phyloP scores from a whole-genome alignment of 1,140 invertebrate species.

The Pseudomyrmex sp. region DNA sequence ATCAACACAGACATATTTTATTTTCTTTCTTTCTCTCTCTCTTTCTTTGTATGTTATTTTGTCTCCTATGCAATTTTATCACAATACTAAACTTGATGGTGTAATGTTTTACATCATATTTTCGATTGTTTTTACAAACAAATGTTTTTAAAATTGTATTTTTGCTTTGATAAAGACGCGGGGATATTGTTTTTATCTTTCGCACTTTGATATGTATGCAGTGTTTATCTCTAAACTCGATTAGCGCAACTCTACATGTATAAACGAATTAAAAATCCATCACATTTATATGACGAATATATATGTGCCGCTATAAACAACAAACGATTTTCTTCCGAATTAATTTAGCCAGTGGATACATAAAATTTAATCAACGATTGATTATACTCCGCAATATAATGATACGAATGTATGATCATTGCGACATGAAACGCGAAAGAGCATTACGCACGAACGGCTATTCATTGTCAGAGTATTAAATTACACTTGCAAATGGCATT shows the following conservation, averaged over 20 bases:
- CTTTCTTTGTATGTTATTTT: too few species aligned
- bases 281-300: background rate
- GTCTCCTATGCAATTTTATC: background rate
- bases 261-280: slow-evolving; percentile 1
- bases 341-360: slow-evolving; percentile 11
- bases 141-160: background rate
- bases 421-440: slow-evolving; percentile 47
- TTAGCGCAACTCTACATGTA: background rate
- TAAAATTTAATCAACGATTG: slow-evolving; percentile 52
- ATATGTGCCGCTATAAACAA: background rate
- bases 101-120: background rate
- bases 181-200: too few species aligned
- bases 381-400: background rate
- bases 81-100: background rate
- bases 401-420: slow-evolving; percentile 26
- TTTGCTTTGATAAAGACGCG: too few species aligned
- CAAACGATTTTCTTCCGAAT: slow-evolving; percentile 29
- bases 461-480: slow-evolving; percentile 52
- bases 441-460: slow-evolving; percentile 30
- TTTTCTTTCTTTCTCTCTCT: background rate
- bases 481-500: slow-evolving; percentile 57
- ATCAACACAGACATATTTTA: slow-evolving; percentile 2
- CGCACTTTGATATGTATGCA: too few species aligned
- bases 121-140: background rate
- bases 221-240: background rate